Base-by-base conservation (phyloP, 2,113 vertebrate genomes). In the Silurus asotus region DNA sequence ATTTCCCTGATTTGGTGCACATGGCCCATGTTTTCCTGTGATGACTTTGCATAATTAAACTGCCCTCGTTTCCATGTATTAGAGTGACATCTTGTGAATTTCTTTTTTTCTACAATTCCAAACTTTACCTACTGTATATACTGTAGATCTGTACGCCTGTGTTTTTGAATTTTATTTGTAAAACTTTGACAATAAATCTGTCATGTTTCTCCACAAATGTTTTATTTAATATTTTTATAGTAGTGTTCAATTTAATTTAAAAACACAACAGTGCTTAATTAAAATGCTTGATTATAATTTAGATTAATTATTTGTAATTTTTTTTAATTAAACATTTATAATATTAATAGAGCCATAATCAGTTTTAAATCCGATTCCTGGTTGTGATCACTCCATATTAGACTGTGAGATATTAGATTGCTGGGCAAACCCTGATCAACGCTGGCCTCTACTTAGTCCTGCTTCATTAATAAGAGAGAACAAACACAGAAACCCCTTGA, bases 21-120 rank as follows among this genome's bases (percentile, higher is more conserved):
- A n/a, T 53, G 9, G n/a, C n/a, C 17, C 49, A n/a, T n/a, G 49
- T 53, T 74, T 74, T 49, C 69, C 69, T 4, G 5, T 49, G 8
- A 75, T 51, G 51, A 75, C 10, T 51, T 49, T 49, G 48, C 10
- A 76, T 76, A 76, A 53, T 76, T 53, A n/a, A 76, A 76, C 23
- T 25, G 20, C n/a, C 49, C 72, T 53, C 23, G 1, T n/a, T 76
- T 76, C 13, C 49, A 13, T 25, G 49, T 76, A 55, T 14, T 76
- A 53, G 74, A 6, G 23, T 15, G 49, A 76, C 74, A 76, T 76
- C 74, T 76, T 55, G 74, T 76, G 74, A 9, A 53, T 55, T 76
- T 76, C 49, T 8, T 37, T 37, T 37, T 37, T 2, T 76, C 51
- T 53, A 23, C 49, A 76, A 14, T 25, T n/a, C 74, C 49, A 25